These are phyloP conservation scores for Scaptomyza pallida DNA, from an alignment of 1,140 invertebrate species.

Conservation along the genomic window DNA sequence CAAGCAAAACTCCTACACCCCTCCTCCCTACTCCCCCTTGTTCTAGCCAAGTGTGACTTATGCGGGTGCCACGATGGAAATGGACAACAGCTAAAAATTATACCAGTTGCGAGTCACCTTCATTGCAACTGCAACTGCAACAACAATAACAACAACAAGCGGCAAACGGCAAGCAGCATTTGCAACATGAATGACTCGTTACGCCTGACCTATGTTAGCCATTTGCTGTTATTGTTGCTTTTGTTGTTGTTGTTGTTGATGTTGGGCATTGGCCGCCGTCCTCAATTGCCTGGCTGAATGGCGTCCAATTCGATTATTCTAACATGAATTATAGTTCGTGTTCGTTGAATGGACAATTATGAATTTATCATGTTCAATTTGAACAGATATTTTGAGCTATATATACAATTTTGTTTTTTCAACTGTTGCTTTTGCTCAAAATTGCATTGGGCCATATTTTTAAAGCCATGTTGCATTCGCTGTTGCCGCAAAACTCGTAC, in stretches of 20 bases:
- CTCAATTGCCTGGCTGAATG: slow-evolving; percentile 77
- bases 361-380: slow-evolving; percentile 82
- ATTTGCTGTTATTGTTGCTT: slow-evolving; percentile 48
- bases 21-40: not conserved
- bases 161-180: slow-evolving; percentile 45
- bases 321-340: slow-evolving; percentile 82
- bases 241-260: slow-evolving; percentile 51
- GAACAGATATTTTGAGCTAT: slow-evolving; percentile 78
- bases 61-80: slow-evolving; percentile 73
- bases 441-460: slow-evolving; percentile 56
- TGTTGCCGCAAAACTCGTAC: slow-evolving; percentile 38
- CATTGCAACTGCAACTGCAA: slow-evolving; percentile 42
- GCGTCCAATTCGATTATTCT: slow-evolving; percentile 81
- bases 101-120: slow-evolving; percentile 64
- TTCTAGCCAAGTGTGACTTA: slow-evolving; percentile 64
- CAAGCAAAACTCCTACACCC: not conserved
- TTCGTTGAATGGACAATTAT: slow-evolving; percentile 81
- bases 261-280: slow-evolving; percentile 69
- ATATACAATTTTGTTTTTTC: slow-evolving; percentile 21
- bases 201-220: slow-evolving; percentile 77
- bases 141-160: slow-evolving; percentile 22
- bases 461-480: slow-evolving; percentile 36
- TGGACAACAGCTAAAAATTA: slow-evolving; percentile 48
- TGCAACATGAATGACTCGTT: slow-evolving; percentile 81
- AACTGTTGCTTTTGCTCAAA: slow-evolving; percentile 11